phyloP scores from a whole-genome alignment of 1,140 invertebrate species.

The Eriosoma lanigerum region DNA sequence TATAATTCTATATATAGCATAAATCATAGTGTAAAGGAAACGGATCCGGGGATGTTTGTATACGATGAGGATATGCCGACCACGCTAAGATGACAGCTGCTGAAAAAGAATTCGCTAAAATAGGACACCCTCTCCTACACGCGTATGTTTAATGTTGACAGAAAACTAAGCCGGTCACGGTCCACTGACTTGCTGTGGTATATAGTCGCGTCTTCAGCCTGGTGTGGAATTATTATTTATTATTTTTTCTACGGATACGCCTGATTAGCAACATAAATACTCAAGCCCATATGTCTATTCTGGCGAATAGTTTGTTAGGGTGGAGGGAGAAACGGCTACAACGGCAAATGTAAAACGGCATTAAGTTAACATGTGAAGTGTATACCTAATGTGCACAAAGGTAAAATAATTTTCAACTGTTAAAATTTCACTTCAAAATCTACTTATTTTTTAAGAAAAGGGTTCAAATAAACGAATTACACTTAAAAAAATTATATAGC shows the following conservation, averaged over 20 bases:
- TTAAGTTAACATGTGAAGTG: background rate
- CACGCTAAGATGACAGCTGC: constrained; percentile 10
- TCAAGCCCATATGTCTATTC: background rate
- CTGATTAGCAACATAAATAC: constrained; percentile 27
- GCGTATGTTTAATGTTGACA: constrained; percentile 24
- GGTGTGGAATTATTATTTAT: constrained; percentile 30
- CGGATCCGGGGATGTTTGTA: background rate
- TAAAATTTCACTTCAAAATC: too few relatives aligned
- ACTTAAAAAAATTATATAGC: too few relatives aligned
- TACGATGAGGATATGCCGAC: background rate
- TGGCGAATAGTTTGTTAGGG: background rate
- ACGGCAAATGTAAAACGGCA: background rate
- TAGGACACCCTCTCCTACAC: constrained; percentile 1
- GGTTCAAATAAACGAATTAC: too few relatives aligned
- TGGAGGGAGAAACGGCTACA: background rate
- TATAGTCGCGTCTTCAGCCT: constrained; percentile 1
- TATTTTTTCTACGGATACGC: background rate
- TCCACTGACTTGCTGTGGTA: constrained; percentile 16
- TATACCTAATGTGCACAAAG: background rate
- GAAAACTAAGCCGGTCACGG: constrained; percentile 30
- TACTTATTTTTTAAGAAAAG: too few relatives aligned
- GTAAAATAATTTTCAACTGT: background rate
- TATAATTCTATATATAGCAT: background rate
- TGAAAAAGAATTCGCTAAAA: background rate
- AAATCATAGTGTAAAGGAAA: background rate